A percentile compares a stretch with the other conserved stretches of the same genome.
Conservation (phyloP, 2,113 vertebrate species). For the Thalassarche chlororhynchos region DNA sequence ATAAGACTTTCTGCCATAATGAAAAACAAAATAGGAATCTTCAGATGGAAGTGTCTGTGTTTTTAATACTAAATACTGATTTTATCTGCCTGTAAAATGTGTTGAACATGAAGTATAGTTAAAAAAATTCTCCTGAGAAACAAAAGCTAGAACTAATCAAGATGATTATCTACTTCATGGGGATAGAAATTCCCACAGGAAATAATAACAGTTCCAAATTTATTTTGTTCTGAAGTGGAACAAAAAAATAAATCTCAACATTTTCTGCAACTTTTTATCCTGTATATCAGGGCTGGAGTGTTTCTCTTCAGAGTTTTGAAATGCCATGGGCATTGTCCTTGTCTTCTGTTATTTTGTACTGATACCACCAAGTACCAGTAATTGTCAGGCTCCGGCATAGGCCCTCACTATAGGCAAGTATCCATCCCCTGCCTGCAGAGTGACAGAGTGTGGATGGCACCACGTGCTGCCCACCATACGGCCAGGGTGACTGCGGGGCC, state of each 20-base stretch:
- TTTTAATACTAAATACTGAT: not conserved
- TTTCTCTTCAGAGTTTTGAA: not conserved
- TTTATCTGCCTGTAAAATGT: not conserved
- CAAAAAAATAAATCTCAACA: not conserved
- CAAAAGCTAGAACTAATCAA: not conserved
- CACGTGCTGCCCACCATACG: rapidly evolving
- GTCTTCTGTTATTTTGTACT: not conserved
- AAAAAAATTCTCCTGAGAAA: not conserved
- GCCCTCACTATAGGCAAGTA: rapidly evolving
- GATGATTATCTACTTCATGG: not conserved
- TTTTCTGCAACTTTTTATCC: not conserved
- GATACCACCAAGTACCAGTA: too few relatives aligned
- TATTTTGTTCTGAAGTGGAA: not conserved
- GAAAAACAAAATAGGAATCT: not conserved
- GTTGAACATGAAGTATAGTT: not conserved
- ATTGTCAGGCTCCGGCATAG: too few relatives aligned
- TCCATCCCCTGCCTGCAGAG: not conserved
- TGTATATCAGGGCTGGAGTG: not conserved
- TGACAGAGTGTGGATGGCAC: not conserved
- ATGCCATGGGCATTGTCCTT: not conserved
- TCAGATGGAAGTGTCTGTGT: not conserved
- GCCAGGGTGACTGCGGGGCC: rapidly evolving
- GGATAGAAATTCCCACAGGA: not conserved
- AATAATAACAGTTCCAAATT: not conserved
- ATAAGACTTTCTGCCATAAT: not conserved